phyloP scores from a whole-genome alignment of 2,797 vertebrate genomes.

The Eremophila alpestris region DNA sequence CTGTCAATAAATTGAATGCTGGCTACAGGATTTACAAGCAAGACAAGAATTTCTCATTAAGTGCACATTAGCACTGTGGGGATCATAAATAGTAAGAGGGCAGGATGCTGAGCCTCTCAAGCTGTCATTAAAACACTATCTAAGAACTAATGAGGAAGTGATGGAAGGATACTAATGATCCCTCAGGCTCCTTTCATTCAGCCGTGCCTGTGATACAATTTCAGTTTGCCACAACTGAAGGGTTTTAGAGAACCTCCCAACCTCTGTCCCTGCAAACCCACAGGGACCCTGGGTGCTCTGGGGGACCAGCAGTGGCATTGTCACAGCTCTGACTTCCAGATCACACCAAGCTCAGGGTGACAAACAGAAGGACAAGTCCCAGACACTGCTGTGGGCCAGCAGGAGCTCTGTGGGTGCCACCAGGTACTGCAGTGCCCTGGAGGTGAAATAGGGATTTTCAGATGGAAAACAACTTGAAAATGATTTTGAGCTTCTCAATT shows the following conservation, averaged over 20 bases:
- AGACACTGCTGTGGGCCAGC: not conserved
- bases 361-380: not conserved
- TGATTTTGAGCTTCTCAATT: not conserved
- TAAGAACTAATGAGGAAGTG: slow-evolving; percentile 84
- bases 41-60: slow-evolving; percentile 89
- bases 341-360: fast-evolving
- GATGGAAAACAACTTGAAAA: not conserved
- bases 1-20: slow-evolving; percentile 89
- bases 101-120: slow-evolving; percentile 77
- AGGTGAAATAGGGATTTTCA: not conserved
- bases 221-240: not conserved
- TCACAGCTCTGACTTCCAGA: not conserved
- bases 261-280: not conserved
- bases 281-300: not conserved
- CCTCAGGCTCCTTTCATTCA: slow-evolving; percentile 65
- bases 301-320: not conserved
- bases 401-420: not conserved
- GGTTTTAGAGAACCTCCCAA: not conserved
- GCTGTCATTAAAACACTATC: slow-evolving; percentile 83
- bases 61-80: slow-evolving; percentile 85
- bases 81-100: slow-evolving; percentile 84
- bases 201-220: not conserved
- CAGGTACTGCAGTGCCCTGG: not conserved
- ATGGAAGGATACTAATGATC: slow-evolving; percentile 78
- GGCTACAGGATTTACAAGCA: slow-evolving; percentile 87